These are phyloP conservation scores for Micrasema minimum DNA, from an alignment of 1,140 invertebrate species.

Conservation along the genomic window DNA sequence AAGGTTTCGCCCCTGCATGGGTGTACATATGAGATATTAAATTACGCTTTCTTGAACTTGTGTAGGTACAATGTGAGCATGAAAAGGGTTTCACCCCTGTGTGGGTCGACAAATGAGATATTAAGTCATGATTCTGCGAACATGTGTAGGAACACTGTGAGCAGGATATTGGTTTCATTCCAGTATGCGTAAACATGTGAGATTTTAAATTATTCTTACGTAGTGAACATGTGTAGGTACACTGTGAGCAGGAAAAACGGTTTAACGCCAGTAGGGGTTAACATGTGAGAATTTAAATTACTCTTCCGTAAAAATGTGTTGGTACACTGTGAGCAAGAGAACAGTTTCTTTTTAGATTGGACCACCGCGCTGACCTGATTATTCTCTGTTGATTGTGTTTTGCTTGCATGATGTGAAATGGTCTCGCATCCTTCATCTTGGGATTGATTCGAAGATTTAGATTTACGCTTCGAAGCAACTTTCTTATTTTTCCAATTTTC, in stretches of 20 bases:
- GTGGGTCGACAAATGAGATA: neutral
- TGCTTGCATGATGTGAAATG: no score
- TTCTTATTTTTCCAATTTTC: no score
- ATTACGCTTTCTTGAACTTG: neutral
- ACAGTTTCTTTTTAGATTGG: neutral
- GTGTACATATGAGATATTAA: neutral
- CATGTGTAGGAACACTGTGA: neutral
- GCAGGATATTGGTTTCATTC: neutral
- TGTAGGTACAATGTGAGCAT: neutral
- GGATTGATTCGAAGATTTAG: no score
- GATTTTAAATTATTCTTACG: neutral
- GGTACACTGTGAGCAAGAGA: neutral
- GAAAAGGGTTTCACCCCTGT: neutral
- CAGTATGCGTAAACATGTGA: neutral
- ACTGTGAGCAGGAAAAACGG: neutral
- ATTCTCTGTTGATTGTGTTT: no score
- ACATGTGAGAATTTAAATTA: neutral
- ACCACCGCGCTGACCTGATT: no score
- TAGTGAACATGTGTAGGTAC: neutral
- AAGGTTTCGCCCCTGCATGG: no score
- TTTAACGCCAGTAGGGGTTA: neutral
- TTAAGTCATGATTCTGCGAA: neutral
- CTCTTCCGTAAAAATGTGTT: neutral
- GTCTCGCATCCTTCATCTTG: no score
- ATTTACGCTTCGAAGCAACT: no score